phyloP scores from a whole-genome alignment of 2,113 vertebrate species.

The Mustelus asterias region DNA sequence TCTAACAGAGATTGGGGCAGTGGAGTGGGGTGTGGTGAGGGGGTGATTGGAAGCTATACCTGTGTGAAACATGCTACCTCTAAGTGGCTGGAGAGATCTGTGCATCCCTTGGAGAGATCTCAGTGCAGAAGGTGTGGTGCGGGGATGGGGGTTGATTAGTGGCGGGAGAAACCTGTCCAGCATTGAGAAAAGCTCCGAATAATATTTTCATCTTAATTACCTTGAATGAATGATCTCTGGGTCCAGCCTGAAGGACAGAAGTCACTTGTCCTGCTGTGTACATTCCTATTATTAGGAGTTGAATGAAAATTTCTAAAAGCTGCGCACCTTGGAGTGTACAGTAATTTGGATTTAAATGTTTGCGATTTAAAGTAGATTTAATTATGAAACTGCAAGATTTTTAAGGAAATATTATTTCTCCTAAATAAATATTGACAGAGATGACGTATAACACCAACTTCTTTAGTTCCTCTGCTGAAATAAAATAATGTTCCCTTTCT shows the following conservation, averaged over 20 bases:
- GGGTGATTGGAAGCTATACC: not conserved
- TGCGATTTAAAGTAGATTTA: not conserved
- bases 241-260: not conserved
- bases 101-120: not conserved
- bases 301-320: not conserved
- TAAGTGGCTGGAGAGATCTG: no score
- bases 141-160: not conserved
- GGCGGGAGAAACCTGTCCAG: not conserved
- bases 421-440: conserved; percentile 14
- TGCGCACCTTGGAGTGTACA: not conserved
- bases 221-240: not conserved
- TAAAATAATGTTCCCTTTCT: not conserved
- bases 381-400: not conserved
- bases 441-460: not conserved
- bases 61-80: not conserved
- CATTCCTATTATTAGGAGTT: not conserved
- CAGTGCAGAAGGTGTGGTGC: not conserved
- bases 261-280: not conserved
- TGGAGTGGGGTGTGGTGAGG: not conserved
- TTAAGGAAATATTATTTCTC: not conserved
- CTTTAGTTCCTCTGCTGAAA: not conserved
- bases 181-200: not conserved
- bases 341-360: not conserved
- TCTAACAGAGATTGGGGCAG: not conserved
- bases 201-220: not conserved